Evolutionary conservation across 2,113 vertebrate species (phyloP).

Genomic region (Xiphias gladius): DNA sequence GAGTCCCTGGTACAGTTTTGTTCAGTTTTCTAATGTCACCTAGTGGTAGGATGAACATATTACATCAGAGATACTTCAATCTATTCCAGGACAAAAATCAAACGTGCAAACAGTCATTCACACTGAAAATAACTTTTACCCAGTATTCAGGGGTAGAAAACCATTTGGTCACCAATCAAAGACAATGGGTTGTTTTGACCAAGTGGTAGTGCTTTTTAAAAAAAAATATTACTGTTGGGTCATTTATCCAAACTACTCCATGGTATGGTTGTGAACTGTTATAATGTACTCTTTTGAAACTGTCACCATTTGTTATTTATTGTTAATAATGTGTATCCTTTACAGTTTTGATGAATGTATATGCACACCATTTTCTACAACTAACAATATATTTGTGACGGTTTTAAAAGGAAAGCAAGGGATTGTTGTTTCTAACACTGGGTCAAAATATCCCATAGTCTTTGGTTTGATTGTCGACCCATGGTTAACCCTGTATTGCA

Average conservation of each 20-base stretch:
- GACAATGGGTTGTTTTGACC: background rate
- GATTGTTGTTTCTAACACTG: background rate
- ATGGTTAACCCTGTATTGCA: too few species aligned
- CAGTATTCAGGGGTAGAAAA: background rate
- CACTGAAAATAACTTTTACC: background rate
- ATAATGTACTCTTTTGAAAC: background rate
- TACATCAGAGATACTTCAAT: background rate
- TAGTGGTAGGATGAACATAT: slow-evolving; percentile 4
- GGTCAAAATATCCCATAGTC: too few species aligned
- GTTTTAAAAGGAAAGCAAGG: too few species aligned
- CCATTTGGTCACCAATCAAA: background rate
- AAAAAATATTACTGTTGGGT: background rate
- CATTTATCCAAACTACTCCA: background rate
- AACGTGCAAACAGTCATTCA: background rate
- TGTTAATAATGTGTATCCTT: background rate
- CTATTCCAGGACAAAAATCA: background rate
- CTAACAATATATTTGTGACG: background rate
- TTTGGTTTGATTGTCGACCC: too few species aligned
- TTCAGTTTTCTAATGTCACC: slow-evolving; percentile 21
- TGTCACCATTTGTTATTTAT: background rate
- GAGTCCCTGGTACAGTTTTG: background rate
- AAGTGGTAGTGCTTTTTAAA: background rate
- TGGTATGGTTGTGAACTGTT: background rate
- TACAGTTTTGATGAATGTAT: background rate
- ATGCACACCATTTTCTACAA: too few species aligned